These are phyloP conservation scores for Drosophila paranaensis DNA, from an alignment of 2,888 invertebrate species.

Conservation along the genomic window DNA sequence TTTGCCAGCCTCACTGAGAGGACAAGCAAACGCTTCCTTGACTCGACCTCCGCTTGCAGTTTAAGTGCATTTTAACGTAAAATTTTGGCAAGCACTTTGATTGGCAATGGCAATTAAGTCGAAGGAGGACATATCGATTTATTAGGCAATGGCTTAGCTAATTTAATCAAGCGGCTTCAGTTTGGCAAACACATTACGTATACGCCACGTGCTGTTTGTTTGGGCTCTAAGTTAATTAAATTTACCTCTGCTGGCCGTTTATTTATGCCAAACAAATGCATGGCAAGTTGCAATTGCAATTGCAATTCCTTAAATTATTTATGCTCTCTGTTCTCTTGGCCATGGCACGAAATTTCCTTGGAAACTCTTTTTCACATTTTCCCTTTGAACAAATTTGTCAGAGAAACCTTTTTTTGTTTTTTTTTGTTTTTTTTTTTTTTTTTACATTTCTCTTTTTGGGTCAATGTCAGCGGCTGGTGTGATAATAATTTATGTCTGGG, in stretches of 20 bases:
- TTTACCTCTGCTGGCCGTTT: conserved; percentile 25
- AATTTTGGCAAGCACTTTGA: conserved; percentile 49
- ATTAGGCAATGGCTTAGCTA: conserved; percentile 13
- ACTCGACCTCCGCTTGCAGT: conserved; percentile 9
- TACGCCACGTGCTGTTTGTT: conserved; percentile 32
- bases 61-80: conserved; percentile 53
- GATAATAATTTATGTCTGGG: conserved; percentile 50
- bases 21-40: not conserved
- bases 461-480: conserved; percentile 52
- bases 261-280: conserved; percentile 28
- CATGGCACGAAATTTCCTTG: conserved; percentile 20
- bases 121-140: conserved; percentile 32
- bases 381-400: conserved; percentile 23
- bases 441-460: conserved; percentile 26
- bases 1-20: conserved; percentile 34
- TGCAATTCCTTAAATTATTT: conserved; percentile 30
- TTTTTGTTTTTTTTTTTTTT: conserved; percentile 13
- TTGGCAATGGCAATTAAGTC: conserved; percentile 50
- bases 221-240: conserved; percentile 49
- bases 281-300: conserved; percentile 12
- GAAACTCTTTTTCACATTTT: conserved; percentile 24
- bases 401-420: conserved; percentile 19
- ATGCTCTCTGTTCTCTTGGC: not conserved
- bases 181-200: conserved; percentile 22
- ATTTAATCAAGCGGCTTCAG: conserved; percentile 30